Base-by-base conservation (phyloP, 2,113 vertebrate species). In the Eonycteris spelaea region DNA sequence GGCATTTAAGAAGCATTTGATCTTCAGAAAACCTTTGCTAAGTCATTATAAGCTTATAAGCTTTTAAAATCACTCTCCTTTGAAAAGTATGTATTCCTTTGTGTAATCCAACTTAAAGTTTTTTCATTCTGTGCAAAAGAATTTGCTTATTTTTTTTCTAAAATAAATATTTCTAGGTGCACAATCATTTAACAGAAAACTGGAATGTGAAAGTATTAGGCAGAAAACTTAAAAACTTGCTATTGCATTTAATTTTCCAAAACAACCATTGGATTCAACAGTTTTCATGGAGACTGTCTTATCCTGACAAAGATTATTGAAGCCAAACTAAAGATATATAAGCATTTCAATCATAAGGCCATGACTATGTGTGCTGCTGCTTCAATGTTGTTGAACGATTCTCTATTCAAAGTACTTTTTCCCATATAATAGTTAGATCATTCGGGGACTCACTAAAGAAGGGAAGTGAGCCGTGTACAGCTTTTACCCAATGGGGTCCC, bases 221-320 rank as follows among this genome's bases (percentile, higher is more conserved):
- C 22, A 88, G 24, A 75, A 92, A 86, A 71, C 51, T 3, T 30
- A 89, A 79, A 85, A 71, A n/a, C 1, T 68, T 89, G 3, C 35
- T 30, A 12, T 38, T n/a, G 1, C 6, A 79, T 89, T 77, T 80
- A 84, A 53, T 35, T 79, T 80, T 59, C 53, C 90, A 98, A 97
- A 94, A 99, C 99, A 0, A 99, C 99, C 94, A 98, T 99, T 95
- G 99, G 99, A 93, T 99, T 99, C 98, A 99, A 98, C 57, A 99
- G 99, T 96, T 99, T 99, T 98, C 99, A 99, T 98, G 99, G 99
- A 0, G 99, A 99, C 95, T 99, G 99, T 95, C 98, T 99, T 96
- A 99, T 99, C 11, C 98, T 99, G 91, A 99, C 99, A 67, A 99
- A 99, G 98, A 99, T 99, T 91, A 99, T 99, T 96, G 99, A 99